Evolutionary conservation across 2,888 invertebrate genomes (phyloP).

Genomic region (Rhamphomyia laevipes): DNA sequence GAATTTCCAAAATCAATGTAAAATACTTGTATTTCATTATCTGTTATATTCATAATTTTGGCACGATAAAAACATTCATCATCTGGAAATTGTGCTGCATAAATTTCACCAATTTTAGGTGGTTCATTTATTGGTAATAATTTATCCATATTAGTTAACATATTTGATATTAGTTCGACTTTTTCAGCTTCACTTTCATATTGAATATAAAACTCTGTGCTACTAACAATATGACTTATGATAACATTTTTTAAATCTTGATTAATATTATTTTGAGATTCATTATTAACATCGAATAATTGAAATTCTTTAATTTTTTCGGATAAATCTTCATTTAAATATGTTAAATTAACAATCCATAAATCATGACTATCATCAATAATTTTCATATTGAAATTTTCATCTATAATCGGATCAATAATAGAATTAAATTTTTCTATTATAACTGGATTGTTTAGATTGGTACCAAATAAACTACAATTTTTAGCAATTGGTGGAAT

Average conservation of each 20-base stretch:
- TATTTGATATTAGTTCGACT: conserved; percentile 30
- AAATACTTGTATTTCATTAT: conserved; percentile 60
- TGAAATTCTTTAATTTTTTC: too few species aligned
- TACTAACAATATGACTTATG: conserved; percentile 53
- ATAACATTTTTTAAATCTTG: conserved; percentile 40
- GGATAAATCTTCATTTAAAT: too few species aligned
- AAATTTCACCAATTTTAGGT: conserved; percentile 43
- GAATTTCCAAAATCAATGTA: conserved; percentile 62
- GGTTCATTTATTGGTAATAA: conserved; percentile 21
- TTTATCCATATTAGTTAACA: conserved; percentile 26
- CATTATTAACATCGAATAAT: too few species aligned
- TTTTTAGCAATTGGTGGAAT: conserved; percentile 46
- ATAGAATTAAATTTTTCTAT: conserved; percentile 23
- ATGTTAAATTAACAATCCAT: conserved; percentile 20
- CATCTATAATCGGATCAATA: conserved; percentile 19
- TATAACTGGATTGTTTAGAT: conserved; percentile 26
- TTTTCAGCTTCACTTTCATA: conserved; percentile 37
- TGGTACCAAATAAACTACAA: conserved; percentile 46
- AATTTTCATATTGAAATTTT: conserved; percentile 25
- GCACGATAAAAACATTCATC: conserved; percentile 88
- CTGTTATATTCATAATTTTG: conserved; percentile 62
- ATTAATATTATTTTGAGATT: too few species aligned
- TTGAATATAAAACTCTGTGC: conserved; percentile 62
- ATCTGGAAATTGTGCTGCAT: conserved; percentile 66
- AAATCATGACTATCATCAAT: conserved; percentile 20